These are phyloP conservation scores for Colletes latitarsis DNA, from an alignment of 1,140 invertebrate species.

Conservation along the genomic window DNA sequence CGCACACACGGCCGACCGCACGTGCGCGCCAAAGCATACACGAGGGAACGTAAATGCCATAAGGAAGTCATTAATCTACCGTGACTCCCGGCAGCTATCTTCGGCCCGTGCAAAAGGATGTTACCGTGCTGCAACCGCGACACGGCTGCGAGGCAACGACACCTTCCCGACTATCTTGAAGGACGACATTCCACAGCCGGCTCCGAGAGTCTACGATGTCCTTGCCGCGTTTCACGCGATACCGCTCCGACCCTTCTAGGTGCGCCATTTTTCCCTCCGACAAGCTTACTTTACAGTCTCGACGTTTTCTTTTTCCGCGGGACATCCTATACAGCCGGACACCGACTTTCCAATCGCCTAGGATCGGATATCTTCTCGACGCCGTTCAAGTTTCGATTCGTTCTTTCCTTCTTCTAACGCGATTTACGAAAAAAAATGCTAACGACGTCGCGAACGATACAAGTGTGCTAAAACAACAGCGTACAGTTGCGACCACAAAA, in stretches of 20 bases:
- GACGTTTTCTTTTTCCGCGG: too few relatives aligned
- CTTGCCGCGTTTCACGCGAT: background rate
- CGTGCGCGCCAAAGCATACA: constrained; percentile 16
- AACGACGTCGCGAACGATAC: too few relatives aligned
- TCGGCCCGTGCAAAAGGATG: constrained; percentile 50
- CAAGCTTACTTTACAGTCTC: background rate
- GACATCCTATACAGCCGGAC: too few relatives aligned
- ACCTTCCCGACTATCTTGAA: constrained; percentile 13
- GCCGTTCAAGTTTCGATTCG: too few relatives aligned
- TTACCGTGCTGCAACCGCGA: constrained; percentile 10
- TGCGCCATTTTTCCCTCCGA: background rate
- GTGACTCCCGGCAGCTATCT: constrained; percentile 48
- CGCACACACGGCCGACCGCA: background rate
- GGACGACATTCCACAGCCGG: constrained; percentile 34
- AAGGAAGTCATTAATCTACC: constrained; percentile 60
- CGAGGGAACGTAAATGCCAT: constrained; percentile 35
- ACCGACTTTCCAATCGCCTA: too few relatives aligned
- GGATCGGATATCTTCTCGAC: too few relatives aligned
- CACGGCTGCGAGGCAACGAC: constrained; percentile 2
- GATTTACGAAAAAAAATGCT: too few relatives aligned
- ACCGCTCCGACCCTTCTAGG: background rate
- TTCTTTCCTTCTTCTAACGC: too few relatives aligned
- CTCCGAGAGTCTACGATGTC: background rate
- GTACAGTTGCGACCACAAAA: too few relatives aligned
- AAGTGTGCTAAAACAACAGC: too few relatives aligned